A percentile compares a stretch with the other conserved stretches of the same genome.
These are phyloP conservation scores for Nothocercus nigrocapillus DNA, from an alignment of 2,113 vertebrate species.

Conservation along the genomic window DNA sequence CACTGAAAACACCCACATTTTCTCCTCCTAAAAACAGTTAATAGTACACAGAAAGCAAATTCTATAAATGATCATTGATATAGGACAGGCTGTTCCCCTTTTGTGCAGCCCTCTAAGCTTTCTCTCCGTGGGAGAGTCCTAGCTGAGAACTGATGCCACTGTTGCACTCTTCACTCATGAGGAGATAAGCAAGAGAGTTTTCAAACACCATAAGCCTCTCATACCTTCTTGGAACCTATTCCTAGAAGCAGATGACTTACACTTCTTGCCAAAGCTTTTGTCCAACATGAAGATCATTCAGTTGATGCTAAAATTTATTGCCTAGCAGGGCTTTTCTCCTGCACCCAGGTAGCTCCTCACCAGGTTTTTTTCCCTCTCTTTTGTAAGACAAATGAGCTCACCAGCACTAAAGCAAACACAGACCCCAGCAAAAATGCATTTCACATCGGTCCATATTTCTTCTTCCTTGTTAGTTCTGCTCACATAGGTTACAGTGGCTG, in stretches of 20 bases:
- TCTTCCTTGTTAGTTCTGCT: background rate
- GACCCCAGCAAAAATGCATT: background rate
- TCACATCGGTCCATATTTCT: background rate
- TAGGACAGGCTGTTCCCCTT: background rate
- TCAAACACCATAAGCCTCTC: background rate
- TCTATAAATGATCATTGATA: background rate
- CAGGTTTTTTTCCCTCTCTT: background rate
- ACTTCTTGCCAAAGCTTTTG: background rate
- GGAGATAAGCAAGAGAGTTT: background rate
- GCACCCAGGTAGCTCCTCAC: background rate
- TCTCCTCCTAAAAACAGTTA: background rate
- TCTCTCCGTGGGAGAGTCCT: background rate
- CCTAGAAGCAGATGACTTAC: background rate
- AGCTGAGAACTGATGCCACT: background rate
- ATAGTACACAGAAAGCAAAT: background rate
- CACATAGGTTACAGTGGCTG: background rate
- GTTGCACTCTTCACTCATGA: background rate
- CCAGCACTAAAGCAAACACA: background rate
- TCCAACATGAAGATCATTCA: background rate
- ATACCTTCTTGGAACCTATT: background rate
- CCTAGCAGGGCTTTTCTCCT: background rate
- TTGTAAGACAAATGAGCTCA: background rate
- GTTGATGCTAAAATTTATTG: background rate
- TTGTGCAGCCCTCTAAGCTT: background rate
- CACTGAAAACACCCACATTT: background rate